phyloP scores from a whole-genome alignment of 2,113 vertebrate genomes.

The Genyomyrus donnyi region DNA sequence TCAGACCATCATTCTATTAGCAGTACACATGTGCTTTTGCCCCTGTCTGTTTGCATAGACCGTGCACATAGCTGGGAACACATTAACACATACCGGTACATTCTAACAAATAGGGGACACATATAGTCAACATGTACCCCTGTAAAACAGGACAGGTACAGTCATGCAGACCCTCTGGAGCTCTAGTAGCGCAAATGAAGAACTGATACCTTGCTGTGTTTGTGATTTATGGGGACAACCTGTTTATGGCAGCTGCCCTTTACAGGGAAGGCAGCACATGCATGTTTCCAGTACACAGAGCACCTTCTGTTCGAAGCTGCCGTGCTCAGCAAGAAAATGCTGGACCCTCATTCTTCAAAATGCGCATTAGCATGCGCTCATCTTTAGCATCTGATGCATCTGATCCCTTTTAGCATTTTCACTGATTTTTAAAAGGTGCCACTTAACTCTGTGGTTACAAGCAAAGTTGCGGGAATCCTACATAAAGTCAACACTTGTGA shows the following conservation, averaged over 20 bases:
- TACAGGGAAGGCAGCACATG: not conserved
- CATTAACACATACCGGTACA: not conserved
- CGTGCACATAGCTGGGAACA: not conserved
- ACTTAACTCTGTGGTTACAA: not conserved
- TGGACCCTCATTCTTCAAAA: not conserved
- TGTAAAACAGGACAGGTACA: not conserved
- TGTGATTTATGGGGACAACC: conserved; percentile 6
- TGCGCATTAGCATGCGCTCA: not conserved
- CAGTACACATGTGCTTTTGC: not conserved
- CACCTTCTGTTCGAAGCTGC: conserved; percentile 7
- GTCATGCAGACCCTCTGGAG: not conserved
- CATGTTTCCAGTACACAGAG: conserved; percentile 1
- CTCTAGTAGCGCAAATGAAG: not conserved
- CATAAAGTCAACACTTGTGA: not conserved
- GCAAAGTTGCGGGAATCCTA: not conserved
- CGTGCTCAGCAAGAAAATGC: conserved; percentile 14
- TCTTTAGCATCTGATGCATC: not conserved
- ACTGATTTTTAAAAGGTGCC: not conserved
- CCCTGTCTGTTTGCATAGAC: not conserved
- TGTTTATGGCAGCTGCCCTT: conserved; percentile 8
- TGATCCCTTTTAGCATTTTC: not conserved
- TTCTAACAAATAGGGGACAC: not conserved
- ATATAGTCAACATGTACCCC: not conserved
- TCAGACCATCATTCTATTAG: not conserved
- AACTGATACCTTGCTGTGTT: not conserved